These are phyloP conservation scores for Lonchura striata DNA, from an alignment of 2,113 vertebrate species.

Conservation along the genomic window DNA sequence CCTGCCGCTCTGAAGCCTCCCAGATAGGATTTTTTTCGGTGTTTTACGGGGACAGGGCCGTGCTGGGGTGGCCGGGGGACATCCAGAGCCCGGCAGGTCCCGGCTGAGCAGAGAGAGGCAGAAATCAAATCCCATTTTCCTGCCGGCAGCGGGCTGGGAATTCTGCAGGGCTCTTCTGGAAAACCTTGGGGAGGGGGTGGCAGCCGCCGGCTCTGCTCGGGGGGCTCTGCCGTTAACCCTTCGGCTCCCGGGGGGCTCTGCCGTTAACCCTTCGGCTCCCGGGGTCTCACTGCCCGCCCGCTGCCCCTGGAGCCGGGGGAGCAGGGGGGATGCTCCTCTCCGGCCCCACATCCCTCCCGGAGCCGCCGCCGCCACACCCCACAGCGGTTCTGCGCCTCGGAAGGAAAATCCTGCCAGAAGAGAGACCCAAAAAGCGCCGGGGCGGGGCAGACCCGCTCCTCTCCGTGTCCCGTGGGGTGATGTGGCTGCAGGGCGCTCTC, in stretches of 20 bases:
- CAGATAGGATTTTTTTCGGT: accelerated
- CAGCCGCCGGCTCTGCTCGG: background rate
- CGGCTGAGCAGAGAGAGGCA: background rate
- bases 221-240: background rate
- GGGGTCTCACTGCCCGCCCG: background rate
- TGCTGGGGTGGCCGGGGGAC: background rate
- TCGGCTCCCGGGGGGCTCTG: background rate
- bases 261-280: too few species aligned
- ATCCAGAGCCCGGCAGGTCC: background rate
- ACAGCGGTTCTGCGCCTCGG: background rate
- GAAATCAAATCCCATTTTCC: conserved; percentile 24
- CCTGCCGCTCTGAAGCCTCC: too few species aligned
- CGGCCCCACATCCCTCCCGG: background rate
- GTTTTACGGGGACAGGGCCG: background rate
- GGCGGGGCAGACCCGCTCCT: background rate
- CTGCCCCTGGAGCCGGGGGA: accelerated
- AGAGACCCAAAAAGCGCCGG: accelerated
- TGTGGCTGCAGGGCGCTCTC: background rate
- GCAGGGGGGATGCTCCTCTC: background rate
- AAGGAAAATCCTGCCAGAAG: background rate
- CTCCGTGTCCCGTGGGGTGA: accelerated
- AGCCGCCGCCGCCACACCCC: too few species aligned
- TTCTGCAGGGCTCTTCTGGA: conserved; percentile 27
- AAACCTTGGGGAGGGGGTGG: background rate
- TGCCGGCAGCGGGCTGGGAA: background rate